These are phyloP conservation scores for Dipus sagitta DNA, from an alignment of 2,797 vertebrate species.

Conservation along the genomic window DNA sequence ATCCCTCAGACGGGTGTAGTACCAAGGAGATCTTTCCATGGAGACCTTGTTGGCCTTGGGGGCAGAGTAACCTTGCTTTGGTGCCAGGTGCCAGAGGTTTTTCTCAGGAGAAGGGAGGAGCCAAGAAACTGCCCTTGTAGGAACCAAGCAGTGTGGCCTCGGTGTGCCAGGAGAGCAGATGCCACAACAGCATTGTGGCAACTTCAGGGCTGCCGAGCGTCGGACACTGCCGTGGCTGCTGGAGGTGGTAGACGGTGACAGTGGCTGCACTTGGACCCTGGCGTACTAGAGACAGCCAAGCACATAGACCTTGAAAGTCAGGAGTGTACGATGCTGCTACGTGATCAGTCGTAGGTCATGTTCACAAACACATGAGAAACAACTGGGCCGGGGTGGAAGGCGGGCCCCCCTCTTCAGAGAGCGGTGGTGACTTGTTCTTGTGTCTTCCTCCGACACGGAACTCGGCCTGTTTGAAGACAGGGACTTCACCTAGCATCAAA, in stretches of 20 bases:
- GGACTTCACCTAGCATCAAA: neutral
- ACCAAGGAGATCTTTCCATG: slow-evolving; percentile 8
- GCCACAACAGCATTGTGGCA: neutral
- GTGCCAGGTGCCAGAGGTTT: neutral
- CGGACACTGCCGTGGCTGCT: neutral
- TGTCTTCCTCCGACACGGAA: neutral
- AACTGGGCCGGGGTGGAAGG: no score
- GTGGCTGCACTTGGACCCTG: neutral
- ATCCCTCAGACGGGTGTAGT: neutral
- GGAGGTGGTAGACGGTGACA: neutral
- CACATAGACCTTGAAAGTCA: neutral
- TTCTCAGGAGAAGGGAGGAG: neutral
- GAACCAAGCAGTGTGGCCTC: neutral
- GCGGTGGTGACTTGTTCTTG: neutral
- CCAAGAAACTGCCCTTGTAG: neutral
- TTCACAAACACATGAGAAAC: neutral
- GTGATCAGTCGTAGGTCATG: neutral
- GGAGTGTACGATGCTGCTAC: neutral
- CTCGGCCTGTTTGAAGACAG: neutral
- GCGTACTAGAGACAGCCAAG: neutral
- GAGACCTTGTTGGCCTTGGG: neutral
- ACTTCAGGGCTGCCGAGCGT: neutral
- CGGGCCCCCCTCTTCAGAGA: neutral
- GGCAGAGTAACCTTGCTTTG: neutral
- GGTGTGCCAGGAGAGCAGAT: neutral